These are phyloP conservation scores for Muschampia plurimacula DNA, from an alignment of 2,888 invertebrate genomes.

Conservation along the genomic window DNA sequence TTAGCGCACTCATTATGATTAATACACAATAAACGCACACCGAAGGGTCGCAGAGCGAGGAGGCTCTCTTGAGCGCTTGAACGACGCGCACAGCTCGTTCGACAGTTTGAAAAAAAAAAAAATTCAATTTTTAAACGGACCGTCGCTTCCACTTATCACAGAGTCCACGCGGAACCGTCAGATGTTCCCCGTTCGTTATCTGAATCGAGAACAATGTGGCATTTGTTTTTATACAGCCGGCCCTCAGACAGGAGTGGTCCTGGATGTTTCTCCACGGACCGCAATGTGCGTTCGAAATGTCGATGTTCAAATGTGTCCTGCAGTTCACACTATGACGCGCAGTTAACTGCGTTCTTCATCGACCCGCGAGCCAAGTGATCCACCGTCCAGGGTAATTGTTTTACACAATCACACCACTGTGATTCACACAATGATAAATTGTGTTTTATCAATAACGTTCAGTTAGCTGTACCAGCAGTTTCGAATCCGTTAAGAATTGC, in stretches of 20 bases:
- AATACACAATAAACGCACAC: background rate
- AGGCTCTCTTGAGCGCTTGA: background rate
- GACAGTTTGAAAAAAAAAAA: background rate
- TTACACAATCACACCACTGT: background rate
- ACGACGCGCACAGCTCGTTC: background rate
- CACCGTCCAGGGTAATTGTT: constrained; percentile 15
- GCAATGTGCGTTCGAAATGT: background rate
- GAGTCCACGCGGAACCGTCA: background rate
- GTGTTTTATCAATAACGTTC: background rate
- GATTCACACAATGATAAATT: background rate
- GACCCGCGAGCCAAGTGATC: constrained; percentile 9
- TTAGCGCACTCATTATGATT: background rate
- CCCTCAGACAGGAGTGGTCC: constrained; percentile 14
- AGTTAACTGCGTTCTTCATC: constrained; percentile 9
- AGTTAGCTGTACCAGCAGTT: background rate
- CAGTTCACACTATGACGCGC: constrained; percentile 14
- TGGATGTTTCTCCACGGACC: constrained; percentile 11
- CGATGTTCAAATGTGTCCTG: constrained; percentile 7
- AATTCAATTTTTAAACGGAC: background rate
- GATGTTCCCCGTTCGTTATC: background rate
- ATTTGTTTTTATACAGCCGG: constrained; percentile 12
- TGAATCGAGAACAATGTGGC: background rate
- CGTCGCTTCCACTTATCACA: background rate
- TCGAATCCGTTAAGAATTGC: no score
- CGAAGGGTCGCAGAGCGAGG: background rate